Evolutionary conservation across 2,113 vertebrate species (phyloP), one percentile per base, ranked within the genome.

Genomic region (Bujurquina vittata): DNA sequence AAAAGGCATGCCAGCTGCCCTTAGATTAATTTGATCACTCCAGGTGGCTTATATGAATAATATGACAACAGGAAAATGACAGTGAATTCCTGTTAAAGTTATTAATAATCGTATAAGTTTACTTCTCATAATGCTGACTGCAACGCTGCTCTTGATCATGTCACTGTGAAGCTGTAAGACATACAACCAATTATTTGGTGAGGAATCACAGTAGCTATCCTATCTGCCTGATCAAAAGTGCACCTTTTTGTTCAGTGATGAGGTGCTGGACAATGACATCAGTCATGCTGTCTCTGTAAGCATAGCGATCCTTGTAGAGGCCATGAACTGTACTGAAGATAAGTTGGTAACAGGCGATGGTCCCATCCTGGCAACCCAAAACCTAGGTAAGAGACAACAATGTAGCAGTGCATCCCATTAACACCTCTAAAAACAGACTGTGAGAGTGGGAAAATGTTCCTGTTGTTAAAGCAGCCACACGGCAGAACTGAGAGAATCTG

Each of bases 221-320:
- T n/a, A 29, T 63, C 18, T 58, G 26, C 18, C 31, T 4, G 35
- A 73, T 23, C 58, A 80, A 84, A 77, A 61, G 7, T 8, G 29
- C 79, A 96, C 95, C 97, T 95, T 98, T 99, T 49, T 98, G 97
- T 22, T 99, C 98, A 0, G 97, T 98, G 95, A 98, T 99, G 88
- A 99, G 96, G 76, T 99, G 97, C 72, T 99, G 98, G 23, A 99
- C 98, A 18, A 99, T 99, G 31, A 99, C 98, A 8, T 99, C 97
- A 0, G 98, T 99, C 98, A 99, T 99, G 94, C 91, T 98, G 91
- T 99, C 98, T 87, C 98, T 96, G 87, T 98, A 99, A 65, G 98
- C 98, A 0, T 99, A 99, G 75, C 97, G 96, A 91, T 99, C 97
- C 69, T 98, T 99, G 62, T 99, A 99, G 15, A 99, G 97, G 60